Base-by-base conservation (phyloP, 2,797 vertebrate genomes). In the Sus cebifrons region DNA sequence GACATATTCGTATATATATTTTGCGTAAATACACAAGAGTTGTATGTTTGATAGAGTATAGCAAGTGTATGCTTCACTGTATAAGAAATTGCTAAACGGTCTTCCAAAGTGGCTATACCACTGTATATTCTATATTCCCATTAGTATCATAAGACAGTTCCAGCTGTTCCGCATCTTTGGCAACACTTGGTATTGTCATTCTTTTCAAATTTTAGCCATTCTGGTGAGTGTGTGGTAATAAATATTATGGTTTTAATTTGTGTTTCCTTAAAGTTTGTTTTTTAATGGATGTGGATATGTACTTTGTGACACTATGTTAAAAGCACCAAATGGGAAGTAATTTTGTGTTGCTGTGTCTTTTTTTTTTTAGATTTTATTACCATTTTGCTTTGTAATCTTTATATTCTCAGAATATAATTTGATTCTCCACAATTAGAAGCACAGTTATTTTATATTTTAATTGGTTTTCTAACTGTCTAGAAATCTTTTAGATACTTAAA, bases 341-440 rank as follows among this genome's bases (percentile, higher is more conserved):
- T 56, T 88, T 85, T 75, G 20, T 29, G 44, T 49, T 49, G 9
- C 44, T 49, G 7, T 27, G 14, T 21, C 88, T 84, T 52, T 49
- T 23, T 17, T 16, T 6, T 20, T 2, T 3, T 16, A 71, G 15
- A 56, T 87, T 74, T n/a, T 91, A 1, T 92, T 85, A 70, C 11
- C 36, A n/a, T 87, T 94, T 89, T 87, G 27, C 16, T 83, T 85
- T 92, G 44, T 94, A 86, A 82, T 20, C 23, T 71, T 74, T 78
- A 29, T 91, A 29, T 89, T 95, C 27, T 94, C 7, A 86, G 27
- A 96, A 54, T 36, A 65, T 88, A 95, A 89, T 90, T 95, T 89
- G 32, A 52, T 91, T 93, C 36, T 91, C 56, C 14, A 75, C 1
- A 89, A 8, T 96, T 32, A 92, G 20, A 16, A 89, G 25, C 44